Evolutionary conservation across 1,140 invertebrate genomes (phyloP).

Genomic region (Apis cerana): DNA sequence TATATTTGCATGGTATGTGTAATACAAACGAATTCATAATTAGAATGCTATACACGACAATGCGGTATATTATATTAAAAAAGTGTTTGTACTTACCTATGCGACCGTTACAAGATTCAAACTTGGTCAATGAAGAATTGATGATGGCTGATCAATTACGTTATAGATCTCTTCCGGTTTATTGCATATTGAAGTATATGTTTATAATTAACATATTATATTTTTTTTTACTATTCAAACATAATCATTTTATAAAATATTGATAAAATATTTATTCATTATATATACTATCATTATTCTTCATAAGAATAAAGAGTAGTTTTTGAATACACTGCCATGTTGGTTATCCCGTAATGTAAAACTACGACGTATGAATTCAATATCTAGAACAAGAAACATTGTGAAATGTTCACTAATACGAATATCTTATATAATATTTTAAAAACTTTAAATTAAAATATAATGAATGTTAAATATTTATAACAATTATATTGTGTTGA

Average conservation of each 20-base stretch:
- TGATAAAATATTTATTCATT: not conserved
- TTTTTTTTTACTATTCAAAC: constrained; percentile 1
- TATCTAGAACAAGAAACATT: constrained; percentile 15
- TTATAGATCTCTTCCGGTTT: constrained; percentile 24
- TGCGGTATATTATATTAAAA: not conserved
- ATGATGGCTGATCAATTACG: constrained; percentile 46
- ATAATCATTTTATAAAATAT: constrained; percentile 22
- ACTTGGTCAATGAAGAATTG: constrained; percentile 48
- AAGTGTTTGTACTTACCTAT: constrained; percentile 30
- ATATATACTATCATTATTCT: constrained; percentile 46
- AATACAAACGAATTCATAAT: constrained; percentile 18
- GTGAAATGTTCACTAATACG: not conserved
- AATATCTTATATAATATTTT: not conserved
- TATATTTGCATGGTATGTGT: not conserved
- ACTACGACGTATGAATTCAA: constrained; percentile 6
- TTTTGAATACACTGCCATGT: constrained; percentile 60
- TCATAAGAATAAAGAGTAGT: constrained; percentile 30
- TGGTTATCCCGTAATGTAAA: constrained; percentile 34
- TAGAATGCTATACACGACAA: not conserved
- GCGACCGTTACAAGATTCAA: constrained; percentile 63
- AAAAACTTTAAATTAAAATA: not conserved
- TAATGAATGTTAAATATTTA: not conserved
- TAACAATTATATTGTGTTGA: constrained; percentile 8
- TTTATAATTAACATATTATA: constrained; percentile 9
- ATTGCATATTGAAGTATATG: constrained; percentile 23